A percentile compares a stretch with the other conserved stretches of the same genome.
Conservation (phyloP, 2,888 invertebrate genomes). For the Archaeoteleia sp. region DNA sequence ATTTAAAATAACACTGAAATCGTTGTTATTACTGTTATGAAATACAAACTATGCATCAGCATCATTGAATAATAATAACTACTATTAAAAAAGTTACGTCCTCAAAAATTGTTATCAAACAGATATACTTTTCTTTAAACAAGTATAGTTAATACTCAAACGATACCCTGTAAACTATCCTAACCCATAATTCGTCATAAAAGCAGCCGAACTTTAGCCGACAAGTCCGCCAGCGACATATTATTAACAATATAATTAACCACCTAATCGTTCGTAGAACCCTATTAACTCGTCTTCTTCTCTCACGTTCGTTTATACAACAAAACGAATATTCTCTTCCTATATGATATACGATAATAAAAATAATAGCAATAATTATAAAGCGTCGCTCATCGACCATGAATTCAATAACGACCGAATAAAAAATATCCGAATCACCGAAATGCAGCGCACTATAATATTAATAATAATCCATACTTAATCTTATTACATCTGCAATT, state of each 20-base stretch:
- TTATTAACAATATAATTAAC: conserved; percentile 73
- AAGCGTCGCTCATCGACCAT: conserved; percentile 31
- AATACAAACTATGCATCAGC: no score
- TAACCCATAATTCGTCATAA: conserved; percentile 1
- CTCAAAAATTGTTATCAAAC: no score
- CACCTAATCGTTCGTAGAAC: conserved; percentile 70
- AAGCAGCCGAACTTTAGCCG: conserved; percentile 62
- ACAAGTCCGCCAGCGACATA: conserved; percentile 68
- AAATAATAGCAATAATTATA: conserved; percentile 35
- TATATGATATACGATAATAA: conserved; percentile 62
- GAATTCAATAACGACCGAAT: conserved; percentile 50
- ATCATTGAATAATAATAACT: no score
- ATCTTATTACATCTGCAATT: conserved; percentile 32
- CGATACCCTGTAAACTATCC: conserved; percentile 44
- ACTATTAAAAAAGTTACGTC: no score
- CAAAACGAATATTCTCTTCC: conserved; percentile 66
- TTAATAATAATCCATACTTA: conserved; percentile 36
- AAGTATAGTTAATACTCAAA: no score
- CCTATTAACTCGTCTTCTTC: conserved; percentile 58
- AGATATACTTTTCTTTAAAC: no score
- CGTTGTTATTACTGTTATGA: no score
- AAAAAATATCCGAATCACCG: conserved; percentile 53
- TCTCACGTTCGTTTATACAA: conserved; percentile 66
- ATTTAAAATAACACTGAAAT: no score
- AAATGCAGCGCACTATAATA: conserved; percentile 58